A percentile compares a stretch with the other conserved stretches of the same genome.
phyloP scores from a whole-genome alignment of 2,113 vertebrate genomes.

The Eurystomus gularis region DNA sequence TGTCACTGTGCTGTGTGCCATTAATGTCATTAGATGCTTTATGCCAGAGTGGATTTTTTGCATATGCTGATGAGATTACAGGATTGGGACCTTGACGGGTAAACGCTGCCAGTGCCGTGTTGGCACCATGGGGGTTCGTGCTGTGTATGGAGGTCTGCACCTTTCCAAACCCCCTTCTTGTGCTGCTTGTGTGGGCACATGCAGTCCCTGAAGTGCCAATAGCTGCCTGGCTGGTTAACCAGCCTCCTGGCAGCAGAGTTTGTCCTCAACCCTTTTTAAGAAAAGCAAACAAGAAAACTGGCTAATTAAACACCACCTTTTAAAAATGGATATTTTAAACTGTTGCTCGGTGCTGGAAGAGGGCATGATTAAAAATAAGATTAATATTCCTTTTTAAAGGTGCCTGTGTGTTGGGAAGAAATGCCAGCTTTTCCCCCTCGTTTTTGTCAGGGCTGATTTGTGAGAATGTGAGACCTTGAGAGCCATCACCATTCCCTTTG shows the following conservation, averaged over 20 bases:
- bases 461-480: neutral
- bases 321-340: conserved; percentile 18
- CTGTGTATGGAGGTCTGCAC: neutral
- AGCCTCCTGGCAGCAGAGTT: neutral
- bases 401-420: neutral
- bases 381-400: neutral
- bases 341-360: neutral
- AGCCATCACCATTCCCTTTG: neutral
- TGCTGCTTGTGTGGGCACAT: neutral
- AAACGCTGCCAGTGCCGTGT: neutral
- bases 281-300: conserved; percentile 22
- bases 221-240: neutral
- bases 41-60: neutral
- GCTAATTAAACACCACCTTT: neutral
- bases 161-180: neutral
- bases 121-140: neutral
- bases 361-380: neutral
- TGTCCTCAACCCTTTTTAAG: neutral
- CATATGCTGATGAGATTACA: neutral
- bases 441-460: neutral
- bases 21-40: conserved; percentile 31
- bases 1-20: conserved; percentile 27
- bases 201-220: neutral
- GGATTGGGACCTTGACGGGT: neutral
- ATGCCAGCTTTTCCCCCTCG: neutral